Evolutionary conservation across 2,113 vertebrate species (phyloP).

Genomic region (Beaufortia kweichowensis): DNA sequence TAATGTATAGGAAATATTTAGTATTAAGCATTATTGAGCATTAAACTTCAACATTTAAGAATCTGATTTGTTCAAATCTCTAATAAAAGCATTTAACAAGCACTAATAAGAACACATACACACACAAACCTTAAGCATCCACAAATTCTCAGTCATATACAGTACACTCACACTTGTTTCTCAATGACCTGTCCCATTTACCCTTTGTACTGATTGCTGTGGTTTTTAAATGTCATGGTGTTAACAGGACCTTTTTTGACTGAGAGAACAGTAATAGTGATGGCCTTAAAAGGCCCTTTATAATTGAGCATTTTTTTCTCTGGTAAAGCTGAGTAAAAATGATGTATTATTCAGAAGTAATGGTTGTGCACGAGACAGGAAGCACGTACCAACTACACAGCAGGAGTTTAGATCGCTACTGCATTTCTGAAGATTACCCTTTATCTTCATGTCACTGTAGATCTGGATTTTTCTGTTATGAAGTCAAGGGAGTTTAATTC

Average conservation of each 20-base stretch:
- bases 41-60: not conserved
- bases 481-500: constrained; percentile 3
- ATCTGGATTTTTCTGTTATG: not conserved
- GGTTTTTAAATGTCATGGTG: constrained; percentile 54
- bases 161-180: not conserved
- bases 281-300: constrained; percentile 54
- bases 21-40: not conserved
- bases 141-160: not conserved
- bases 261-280: constrained; percentile 22
- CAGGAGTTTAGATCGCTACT: constrained; percentile 9
- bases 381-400: constrained; percentile 30
- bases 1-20: not conserved
- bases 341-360: constrained; percentile 63
- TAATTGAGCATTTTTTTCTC: constrained; percentile 42
- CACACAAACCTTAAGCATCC: not conserved
- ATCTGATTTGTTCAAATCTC: too few species aligned
- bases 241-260: constrained; percentile 19
- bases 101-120: not conserved
- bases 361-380: constrained; percentile 28
- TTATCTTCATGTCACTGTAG: not conserved
- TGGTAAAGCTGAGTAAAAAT: constrained; percentile 11
- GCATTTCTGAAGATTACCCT: not conserved
- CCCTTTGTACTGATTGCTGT: constrained; percentile 33
- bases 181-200: constrained; percentile 16
- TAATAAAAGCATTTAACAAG: too few species aligned